Evolutionary conservation across 2,797 vertebrate species (phyloP).

Genomic region (Rhincodon typus): DNA sequence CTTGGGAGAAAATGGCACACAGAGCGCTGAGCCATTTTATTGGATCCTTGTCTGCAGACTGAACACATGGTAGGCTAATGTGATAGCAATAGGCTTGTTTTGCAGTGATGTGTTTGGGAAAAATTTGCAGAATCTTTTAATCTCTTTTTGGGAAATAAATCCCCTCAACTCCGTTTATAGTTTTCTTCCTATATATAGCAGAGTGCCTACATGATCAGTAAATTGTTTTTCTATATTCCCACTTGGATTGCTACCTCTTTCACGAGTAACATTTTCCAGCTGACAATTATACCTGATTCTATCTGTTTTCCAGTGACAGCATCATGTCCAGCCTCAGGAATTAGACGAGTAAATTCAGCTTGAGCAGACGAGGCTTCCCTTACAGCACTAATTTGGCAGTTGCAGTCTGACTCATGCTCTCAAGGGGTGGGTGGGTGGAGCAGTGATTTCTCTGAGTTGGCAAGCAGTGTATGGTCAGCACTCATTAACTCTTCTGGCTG

Average conservation of each 20-base stretch:
- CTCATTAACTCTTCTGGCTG: constrained; percentile 26
- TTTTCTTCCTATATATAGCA: constrained; percentile 8
- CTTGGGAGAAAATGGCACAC: background rate
- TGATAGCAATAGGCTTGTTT: background rate
- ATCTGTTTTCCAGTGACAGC: constrained; percentile 24
- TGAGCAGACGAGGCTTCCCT: constrained; percentile 29
- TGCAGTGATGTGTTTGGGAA: background rate
- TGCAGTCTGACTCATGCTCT: constrained; percentile 32
- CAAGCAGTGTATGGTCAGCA: constrained; percentile 22
- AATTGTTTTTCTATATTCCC: background rate
- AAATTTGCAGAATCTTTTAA: constrained; percentile 17
- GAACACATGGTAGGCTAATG: background rate
- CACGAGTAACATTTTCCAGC: constrained; percentile 22
- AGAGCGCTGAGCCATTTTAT: background rate
- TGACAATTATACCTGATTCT: constrained; percentile 26
- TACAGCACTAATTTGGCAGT: constrained; percentile 33
- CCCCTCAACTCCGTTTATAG: background rate
- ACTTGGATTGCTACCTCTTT: constrained; percentile 5
- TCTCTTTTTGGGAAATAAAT: constrained; percentile 19
- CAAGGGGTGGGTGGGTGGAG: constrained; percentile 24
- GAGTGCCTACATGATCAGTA: background rate
- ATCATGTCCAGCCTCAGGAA: background rate
- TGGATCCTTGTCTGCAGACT: background rate
- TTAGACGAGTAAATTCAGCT: background rate
- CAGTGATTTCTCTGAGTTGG: constrained; percentile 18